Evolutionary conservation across 1,140 invertebrate genomes (phyloP).

Genomic region (Lucilia sericata): DNA sequence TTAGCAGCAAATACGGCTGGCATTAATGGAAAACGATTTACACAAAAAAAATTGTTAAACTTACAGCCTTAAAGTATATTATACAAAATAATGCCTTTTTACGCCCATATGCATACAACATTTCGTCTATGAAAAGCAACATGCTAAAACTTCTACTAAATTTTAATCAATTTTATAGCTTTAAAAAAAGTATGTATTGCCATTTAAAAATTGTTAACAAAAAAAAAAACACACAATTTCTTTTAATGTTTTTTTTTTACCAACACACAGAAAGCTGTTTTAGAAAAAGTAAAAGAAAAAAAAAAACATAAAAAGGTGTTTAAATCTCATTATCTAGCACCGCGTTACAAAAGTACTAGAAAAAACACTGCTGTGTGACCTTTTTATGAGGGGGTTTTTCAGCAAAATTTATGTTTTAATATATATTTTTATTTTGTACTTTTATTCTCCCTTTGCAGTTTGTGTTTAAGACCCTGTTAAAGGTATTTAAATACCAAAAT

Average conservation of each 20-base stretch:
- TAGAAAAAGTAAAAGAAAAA: not conserved
- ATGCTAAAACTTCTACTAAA: not conserved
- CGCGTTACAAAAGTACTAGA: not conserved
- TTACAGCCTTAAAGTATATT: not conserved
- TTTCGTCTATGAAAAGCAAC: too few relatives aligned
- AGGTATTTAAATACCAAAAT: conserved; percentile 24
- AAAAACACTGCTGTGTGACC: not conserved
- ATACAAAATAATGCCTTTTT: not conserved
- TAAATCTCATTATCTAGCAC: conserved; percentile 8
- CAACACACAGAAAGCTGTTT: too few relatives aligned
- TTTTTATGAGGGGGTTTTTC: conserved; percentile 9
- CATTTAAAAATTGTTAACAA: too few relatives aligned
- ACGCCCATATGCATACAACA: too few relatives aligned
- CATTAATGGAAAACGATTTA: not conserved
- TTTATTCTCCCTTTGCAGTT: not conserved
- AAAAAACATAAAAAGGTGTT: not conserved
- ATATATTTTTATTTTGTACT: not conserved
- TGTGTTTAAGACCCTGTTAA: conserved; percentile 15
- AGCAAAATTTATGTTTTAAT: not conserved
- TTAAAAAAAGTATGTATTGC: not conserved
- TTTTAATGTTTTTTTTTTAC: too few relatives aligned
- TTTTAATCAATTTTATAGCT: conserved; percentile 2
- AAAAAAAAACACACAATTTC: too few relatives aligned
- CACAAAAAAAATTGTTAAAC: not conserved
- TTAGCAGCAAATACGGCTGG: not conserved